Base-by-base conservation (phyloP, 2,113 vertebrate genomes). In the Isichthys henryi region DNA sequence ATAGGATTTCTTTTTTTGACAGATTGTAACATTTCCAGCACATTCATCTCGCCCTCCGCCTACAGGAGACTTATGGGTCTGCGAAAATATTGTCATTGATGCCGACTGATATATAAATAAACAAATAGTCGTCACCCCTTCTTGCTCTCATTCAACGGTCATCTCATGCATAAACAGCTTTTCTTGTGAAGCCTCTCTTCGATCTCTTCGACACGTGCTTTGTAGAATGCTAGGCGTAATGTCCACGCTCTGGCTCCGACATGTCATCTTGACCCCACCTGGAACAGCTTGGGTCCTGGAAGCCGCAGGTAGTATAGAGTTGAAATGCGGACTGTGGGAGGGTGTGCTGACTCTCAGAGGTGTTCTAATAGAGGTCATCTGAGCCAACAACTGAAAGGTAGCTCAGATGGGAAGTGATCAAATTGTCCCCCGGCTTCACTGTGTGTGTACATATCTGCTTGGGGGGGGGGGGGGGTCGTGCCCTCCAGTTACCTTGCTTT, bases 81-180 rank as follows among this genome's bases (percentile, higher is more conserved):
- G 70, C 2, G 49, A 53, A 82, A 89, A 89, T 82, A 82, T 89
- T 82, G 70, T 39, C 70, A 52, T 53, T 31, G 88, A 53, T 15
- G 50, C 88, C 23, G 48, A 89, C 49, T 53, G 88, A 43, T 89
- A 52, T 82, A 82, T 52, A 89, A 88, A 84, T 43, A 84, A 45
- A 84, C 87, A 43, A 88, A 50, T 15, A 77, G 45, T 19, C 11
- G 21, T 53, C n/a, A 89, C 17, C 70, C 88, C 53, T 9, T 82
- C 17, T 17, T 9, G 49, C 66, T 31, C 66, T 39, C 39, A 23
- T 46, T 88, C 53, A 19, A 43, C 17, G 88, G 31, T 27, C 62
- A 27, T 15, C 46, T 52, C 85, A 87, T 31, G 49, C 82, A 48
- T 45, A 84, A 45, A 48, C 43, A 10, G 13, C 8, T 80, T 80